These are phyloP conservation scores for Tachyglossus aculeatus DNA, from an alignment of 2,797 vertebrate genomes.

Conservation along the genomic window DNA sequence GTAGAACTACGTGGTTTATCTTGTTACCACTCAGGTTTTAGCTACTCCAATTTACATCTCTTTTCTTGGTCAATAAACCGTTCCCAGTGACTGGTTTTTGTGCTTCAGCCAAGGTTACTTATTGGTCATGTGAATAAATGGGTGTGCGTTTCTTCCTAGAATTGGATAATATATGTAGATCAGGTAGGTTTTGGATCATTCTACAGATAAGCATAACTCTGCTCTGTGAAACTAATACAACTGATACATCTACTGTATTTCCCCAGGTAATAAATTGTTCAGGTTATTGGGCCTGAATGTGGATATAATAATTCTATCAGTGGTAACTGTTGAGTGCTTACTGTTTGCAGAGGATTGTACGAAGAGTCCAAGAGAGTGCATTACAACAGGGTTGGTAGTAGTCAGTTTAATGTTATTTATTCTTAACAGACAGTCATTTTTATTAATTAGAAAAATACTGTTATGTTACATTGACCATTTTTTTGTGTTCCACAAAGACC, in stretches of 20 bases:
- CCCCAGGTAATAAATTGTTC: not conserved
- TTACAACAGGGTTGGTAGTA: too few relatives aligned
- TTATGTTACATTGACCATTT: too few relatives aligned
- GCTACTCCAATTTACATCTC: conserved; percentile 22
- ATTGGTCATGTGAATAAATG: conserved; percentile 31
- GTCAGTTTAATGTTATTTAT: too few relatives aligned
- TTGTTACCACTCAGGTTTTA: conserved; percentile 26
- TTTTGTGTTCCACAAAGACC: too few relatives aligned
- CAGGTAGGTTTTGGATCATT: not conserved
- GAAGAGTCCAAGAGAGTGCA: too few relatives aligned
- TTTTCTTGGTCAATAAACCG: conserved; percentile 26
- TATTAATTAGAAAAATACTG: too few relatives aligned
- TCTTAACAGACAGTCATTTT: too few relatives aligned
- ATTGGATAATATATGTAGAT: not conserved
- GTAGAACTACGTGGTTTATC: conserved; percentile 38
- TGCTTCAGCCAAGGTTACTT: not conserved
- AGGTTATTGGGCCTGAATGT: too few relatives aligned
- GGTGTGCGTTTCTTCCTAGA: conserved; percentile 24
- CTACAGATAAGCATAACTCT: not conserved
- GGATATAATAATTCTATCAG: too few relatives aligned
- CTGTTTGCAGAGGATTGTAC: too few relatives aligned
- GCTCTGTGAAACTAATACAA: not conserved
- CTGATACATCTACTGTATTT: accelerated
- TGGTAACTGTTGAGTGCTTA: too few relatives aligned
- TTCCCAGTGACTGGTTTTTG: conserved; percentile 49